Base-by-base conservation (phyloP, 1,140 invertebrate species). In the Cotesia typhae region DNA sequence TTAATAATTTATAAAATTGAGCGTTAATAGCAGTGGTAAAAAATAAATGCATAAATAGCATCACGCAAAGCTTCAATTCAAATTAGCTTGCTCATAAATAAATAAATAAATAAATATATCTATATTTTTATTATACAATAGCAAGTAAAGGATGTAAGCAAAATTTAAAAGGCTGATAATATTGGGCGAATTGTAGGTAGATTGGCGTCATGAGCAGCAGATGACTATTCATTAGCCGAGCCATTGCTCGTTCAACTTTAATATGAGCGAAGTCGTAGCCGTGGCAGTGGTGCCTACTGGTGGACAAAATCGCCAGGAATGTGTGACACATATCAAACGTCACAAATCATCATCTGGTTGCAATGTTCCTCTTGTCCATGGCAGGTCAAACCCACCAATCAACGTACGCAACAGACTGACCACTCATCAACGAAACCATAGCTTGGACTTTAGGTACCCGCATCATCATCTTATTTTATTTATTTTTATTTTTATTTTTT, bases 391-490 rank as follows among this genome's bases (percentile, higher is more conserved):
- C 75, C 81, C 84, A 75, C 80, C 87, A 74, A 86, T 86, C 73
- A 89, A 87, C 63, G 77, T 81, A 61, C 89, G 90, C 78, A 89
- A 88, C 73, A 87, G 90, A 79, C 85, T 92, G 78, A 91, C 90
- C 76, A 92, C 90, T 75, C 92, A 94, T 85, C 92, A 94, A 85
- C 89, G 92, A 79, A 94, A 94, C 85, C 89, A 92, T 75, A 93
- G 92, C 80, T 87, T 94, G 73, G 92, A 94, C 83, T 93, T 93
- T 80, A 90, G 92, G 91, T 92, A 83, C 78, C 77, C 51, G 66
- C 12, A 71, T 20, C 35, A 65, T 60, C 7, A 53, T 65, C 59
- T 63, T 36, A 57, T 41, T 28, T 68, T 59, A 38, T 59, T 72
- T 68, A 41, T 69, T 38, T 10, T 41, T 38, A 64, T 70, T 71